Conservation (phyloP, 2,113 vertebrate species). For the Hylia prasina region DNA sequence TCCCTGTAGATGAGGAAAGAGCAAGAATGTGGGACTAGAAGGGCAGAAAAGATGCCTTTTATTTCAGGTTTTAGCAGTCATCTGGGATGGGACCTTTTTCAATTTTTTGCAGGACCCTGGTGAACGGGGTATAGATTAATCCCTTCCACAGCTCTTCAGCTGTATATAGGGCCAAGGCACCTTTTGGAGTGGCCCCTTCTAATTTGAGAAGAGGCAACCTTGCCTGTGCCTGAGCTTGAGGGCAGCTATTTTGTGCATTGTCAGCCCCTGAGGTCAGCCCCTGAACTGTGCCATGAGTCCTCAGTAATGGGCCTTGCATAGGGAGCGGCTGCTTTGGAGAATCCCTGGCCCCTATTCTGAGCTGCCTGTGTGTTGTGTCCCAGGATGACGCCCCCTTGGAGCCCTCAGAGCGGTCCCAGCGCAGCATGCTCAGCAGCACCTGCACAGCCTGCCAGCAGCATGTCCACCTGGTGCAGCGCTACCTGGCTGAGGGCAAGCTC, state of each 20-base stretch:
- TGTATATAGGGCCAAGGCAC: neutral
- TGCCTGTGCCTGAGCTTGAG: neutral
- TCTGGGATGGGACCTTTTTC: neutral
- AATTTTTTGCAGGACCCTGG: neutral
- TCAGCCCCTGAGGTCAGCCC: neutral
- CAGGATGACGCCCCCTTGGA: constrained; percentile 14
- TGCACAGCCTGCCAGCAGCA: constrained; percentile 87
- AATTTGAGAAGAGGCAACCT: neutral
- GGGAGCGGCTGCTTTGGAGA: neutral
- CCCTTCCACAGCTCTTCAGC: neutral
- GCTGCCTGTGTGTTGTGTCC: neutral
- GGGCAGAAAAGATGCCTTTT: neutral
- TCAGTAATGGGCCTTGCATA: fast-evolving
- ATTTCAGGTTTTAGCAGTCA: neutral
- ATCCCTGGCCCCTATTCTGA: neutral
- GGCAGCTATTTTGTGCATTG: neutral
- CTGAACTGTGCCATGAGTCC: neutral
- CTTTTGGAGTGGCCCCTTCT: neutral
- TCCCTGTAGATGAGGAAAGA: neutral
- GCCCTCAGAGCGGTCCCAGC: neutral
- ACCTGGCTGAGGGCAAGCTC: constrained; percentile 88
- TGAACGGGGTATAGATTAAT: neutral
- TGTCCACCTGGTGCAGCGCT: constrained; percentile 94
- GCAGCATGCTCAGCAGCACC: constrained; percentile 79
- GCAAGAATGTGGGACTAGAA: neutral